Evolutionary conservation across 2,888 invertebrate species (phyloP), one percentile per base, ranked within the genome.

Genomic region (Neuroscelio doddi): DNA sequence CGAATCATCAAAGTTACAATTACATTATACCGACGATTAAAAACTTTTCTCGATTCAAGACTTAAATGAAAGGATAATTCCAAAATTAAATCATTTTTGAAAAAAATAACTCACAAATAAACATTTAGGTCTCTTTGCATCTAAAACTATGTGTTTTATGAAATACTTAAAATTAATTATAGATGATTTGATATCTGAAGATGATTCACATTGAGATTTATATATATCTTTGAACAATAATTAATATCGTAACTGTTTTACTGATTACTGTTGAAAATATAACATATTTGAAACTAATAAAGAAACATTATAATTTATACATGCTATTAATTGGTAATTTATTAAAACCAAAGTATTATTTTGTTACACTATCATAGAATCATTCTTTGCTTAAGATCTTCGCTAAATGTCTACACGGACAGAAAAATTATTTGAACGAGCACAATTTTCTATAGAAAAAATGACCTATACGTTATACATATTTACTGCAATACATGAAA

Each of bases 361-460:
- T 58, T 64, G 58, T 21, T 64, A 12, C 53, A 58, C 27, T 64
- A 64, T 41, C 9, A 27, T 21, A 58, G 63, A 46, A 55, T 67
- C 41, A 39, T 64, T 36, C 49, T 36, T 29, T 16, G 46, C 36
- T n/a, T 34, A 29, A 52, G 59, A 38, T 52, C 51, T 51, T 51
- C 59, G 45, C 59, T 64, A 34, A 58, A 63, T 53, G 47, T 56
- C 51, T 56, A n/a, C n/a, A n/a, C n/a, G n/a, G n/a, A n/a, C n/a
- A n/a, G n/a, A n/a, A n/a, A n/a, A n/a, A n/a, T n/a, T n/a, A n/a
- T n/a, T n/a, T n/a, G n/a, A n/a, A n/a, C n/a, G n/a, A n/a, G n/a
- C n/a, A n/a, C n/a, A n/a, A n/a, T n/a, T n/a, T n/a, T n/a, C n/a
- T n/a, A n/a, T n/a, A n/a, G n/a, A n/a, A n/a, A n/a, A n/a, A n/a